Evolutionary conservation across 2,888 invertebrate genomes (phyloP), one percentile per base, ranked within the genome.

Genomic region (Drosophila demipolita): DNA sequence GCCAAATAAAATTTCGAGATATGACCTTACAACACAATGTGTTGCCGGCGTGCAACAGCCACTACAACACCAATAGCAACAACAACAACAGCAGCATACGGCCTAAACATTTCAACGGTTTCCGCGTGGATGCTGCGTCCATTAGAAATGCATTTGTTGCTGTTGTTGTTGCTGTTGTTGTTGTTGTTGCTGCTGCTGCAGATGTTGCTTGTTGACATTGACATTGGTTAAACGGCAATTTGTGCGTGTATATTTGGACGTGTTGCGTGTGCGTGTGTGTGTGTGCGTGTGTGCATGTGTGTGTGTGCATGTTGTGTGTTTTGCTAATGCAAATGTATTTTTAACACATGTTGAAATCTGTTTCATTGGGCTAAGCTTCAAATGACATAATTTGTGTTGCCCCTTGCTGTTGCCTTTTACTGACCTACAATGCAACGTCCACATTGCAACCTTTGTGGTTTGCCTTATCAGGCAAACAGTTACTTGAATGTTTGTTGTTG

Each of bases 1-100:
- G 88, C 87, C 87, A 87, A 87, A 87, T 80, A 83, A 85, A 89
- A 78, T 89, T 87, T 84, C 84, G 82, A 77, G 85, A 87, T 82
- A 84, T 89, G 89, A 86, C 85, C 85, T 86, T 86, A 87, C 73
- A 71, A n/a, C 81, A 80, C 67, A 73, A 66, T 80, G 76, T 78
- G 68, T 61, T 78, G 80, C 66, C 80, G 75, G 78, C 70, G 55
- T 81, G 73, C 69, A 71, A 68, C 57, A 71, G 42, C 57, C 61
- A 32, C 52, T 53, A 17, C 55, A 57, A 20, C 60, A 53, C 23
- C 58, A 59, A 23, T 40, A 32, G 35, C 55, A 64, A 55, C 35
- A 32, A 12, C 63, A 29, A 11, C 63, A 35, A 20, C 32, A 45
- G 26, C 57, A 49, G 53, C 53, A 62, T 48, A 15, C 45, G 75